phyloP scores from a whole-genome alignment of 2,888 invertebrate species.

The Erynnis tages region DNA sequence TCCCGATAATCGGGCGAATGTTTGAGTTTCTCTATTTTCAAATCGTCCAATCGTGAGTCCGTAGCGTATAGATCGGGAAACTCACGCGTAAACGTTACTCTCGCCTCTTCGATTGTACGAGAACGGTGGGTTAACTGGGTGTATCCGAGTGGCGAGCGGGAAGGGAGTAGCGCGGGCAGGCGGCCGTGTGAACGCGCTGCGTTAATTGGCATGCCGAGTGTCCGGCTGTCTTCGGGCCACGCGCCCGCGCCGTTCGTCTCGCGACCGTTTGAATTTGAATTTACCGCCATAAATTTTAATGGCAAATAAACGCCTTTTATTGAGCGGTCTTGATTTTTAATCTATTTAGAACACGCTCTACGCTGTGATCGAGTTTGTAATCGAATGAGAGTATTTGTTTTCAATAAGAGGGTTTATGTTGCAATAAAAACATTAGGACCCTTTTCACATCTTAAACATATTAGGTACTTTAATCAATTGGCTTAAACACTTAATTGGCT shows the following conservation, averaged over 20 bases:
- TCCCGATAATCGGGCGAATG: conserved; percentile 76
- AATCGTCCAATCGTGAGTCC: conserved; percentile 60
- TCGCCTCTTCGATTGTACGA: conserved; percentile 44
- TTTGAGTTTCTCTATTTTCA: conserved; percentile 78
- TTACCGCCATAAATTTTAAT: conserved; percentile 54
- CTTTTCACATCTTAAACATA: too few relatives aligned
- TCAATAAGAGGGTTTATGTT: neutral
- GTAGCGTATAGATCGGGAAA: conserved; percentile 37
- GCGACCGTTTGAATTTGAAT: conserved; percentile 57
- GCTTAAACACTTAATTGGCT: too few relatives aligned
- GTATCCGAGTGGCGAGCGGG: conserved; percentile 47
- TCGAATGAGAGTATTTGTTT: neutral
- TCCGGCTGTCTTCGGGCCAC: conserved; percentile 68
- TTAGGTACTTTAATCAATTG: too few relatives aligned
- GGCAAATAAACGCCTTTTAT: conserved; percentile 37
- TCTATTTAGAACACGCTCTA: conserved; percentile 28
- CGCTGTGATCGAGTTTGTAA: neutral
- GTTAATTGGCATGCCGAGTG: conserved; percentile 75
- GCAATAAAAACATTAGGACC: neutral
- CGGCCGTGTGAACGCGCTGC: conserved; percentile 71
- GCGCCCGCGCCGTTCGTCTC: conserved; percentile 49
- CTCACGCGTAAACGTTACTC: conserved; percentile 54
- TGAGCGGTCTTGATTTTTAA: conserved; percentile 31
- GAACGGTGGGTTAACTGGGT: conserved; percentile 39
- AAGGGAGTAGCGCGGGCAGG: conserved; percentile 47